phyloP scores from a whole-genome alignment of 1,140 invertebrate species.

The Drosophila kepulauana region DNA sequence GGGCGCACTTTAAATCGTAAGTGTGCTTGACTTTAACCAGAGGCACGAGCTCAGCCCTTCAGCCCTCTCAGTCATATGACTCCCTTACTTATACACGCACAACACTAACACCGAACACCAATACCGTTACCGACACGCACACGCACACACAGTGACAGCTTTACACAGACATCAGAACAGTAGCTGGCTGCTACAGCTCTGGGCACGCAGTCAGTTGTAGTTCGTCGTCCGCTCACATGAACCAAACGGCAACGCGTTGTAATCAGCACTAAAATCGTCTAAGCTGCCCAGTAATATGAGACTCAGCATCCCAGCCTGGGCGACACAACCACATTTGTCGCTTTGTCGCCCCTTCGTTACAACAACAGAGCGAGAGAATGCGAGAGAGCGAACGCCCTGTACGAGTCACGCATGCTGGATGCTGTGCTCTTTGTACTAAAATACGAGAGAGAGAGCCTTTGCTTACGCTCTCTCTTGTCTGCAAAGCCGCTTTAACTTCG shows the following conservation, averaged over 20 bases:
- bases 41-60: slow-evolving; percentile 19
- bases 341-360: slow-evolving; percentile 46
- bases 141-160: slow-evolving; percentile 14
- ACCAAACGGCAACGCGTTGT: slow-evolving; percentile 80
- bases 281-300: slow-evolving; percentile 69
- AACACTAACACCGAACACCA: slow-evolving; percentile 1
- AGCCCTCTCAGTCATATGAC: slow-evolving; percentile 25
- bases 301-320: slow-evolving; percentile 21
- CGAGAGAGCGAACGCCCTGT: background rate
- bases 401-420: background rate
- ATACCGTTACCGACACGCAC: background rate
- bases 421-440: slow-evolving; percentile 17
- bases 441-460: slow-evolving; percentile 11
- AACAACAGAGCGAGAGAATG: slow-evolving; percentile 5
- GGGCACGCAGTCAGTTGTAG: slow-evolving; percentile 17
- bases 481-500: slow-evolving; percentile 29
- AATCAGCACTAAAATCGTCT: slow-evolving; percentile 79
- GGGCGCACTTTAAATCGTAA: slow-evolving; percentile 39
- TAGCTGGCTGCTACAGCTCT: slow-evolving; percentile 8
- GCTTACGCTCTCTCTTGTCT: slow-evolving; percentile 9
- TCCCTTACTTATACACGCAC: slow-evolving; percentile 5
- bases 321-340: slow-evolving; percentile 52
- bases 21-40: slow-evolving; percentile 44
- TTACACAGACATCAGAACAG: slow-evolving; percentile 20
- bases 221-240: slow-evolving; percentile 61